A percentile compares a stretch with the other conserved stretches of the same genome.
Evolutionary conservation across 1,140 invertebrate genomes (phyloP).

Genomic region (Tyrophagus putrescentiae): DNA sequence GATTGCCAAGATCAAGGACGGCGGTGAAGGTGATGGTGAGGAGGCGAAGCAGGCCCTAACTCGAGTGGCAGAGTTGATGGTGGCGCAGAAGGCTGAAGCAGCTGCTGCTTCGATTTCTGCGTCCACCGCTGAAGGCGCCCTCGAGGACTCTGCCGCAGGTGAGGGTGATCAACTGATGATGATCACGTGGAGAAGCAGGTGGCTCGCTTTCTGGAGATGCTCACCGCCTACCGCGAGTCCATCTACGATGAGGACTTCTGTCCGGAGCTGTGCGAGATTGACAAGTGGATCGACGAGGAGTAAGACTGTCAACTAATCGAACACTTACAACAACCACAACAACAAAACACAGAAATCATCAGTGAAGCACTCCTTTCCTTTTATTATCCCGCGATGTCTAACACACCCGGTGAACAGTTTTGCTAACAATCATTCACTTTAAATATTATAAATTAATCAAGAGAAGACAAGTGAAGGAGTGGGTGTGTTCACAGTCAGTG

Average conservation of each 20-base stretch:
- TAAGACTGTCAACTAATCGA: too few relatives aligned
- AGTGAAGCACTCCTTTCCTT: too few relatives aligned
- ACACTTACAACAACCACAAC: too few relatives aligned
- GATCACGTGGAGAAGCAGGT: not conserved
- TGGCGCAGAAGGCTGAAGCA: not conserved
- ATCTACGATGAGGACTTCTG: constrained; percentile 21
- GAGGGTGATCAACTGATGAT: not conserved
- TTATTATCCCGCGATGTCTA: too few relatives aligned
- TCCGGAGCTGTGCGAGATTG: constrained; percentile 12
- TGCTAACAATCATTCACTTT: too few relatives aligned
- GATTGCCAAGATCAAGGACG: not conserved
- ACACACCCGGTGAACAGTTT: too few relatives aligned
- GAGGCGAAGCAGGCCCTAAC: not conserved
- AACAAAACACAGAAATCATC: too few relatives aligned
- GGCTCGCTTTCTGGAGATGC: not conserved
- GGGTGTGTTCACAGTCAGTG: too few relatives aligned
- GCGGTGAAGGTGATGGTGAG: too few relatives aligned
- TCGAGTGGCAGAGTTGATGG: not conserved
- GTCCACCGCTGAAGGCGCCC: not conserved
- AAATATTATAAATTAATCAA: too few relatives aligned
- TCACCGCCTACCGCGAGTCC: not conserved
- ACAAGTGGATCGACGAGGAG: constrained; percentile 22
- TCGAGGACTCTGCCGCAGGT: not conserved
- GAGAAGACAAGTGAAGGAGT: too few relatives aligned
- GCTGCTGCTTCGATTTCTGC: not conserved